phyloP scores from a whole-genome alignment of 53 echinoderm and acorn worm genomes.

The Holothuria scabra region DNA sequence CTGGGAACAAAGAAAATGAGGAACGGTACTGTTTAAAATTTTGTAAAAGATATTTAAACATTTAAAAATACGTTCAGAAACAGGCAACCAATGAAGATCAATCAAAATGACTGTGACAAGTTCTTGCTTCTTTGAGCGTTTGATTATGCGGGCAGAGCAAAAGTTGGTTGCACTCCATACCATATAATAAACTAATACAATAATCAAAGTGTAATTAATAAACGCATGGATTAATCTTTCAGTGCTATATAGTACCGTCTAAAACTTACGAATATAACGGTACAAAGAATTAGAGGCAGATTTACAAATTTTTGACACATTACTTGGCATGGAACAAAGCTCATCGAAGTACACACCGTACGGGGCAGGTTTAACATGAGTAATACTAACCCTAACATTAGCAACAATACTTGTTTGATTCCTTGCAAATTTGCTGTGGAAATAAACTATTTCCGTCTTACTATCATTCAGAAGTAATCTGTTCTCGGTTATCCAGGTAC shows the following conservation, averaged over 20 bases:
- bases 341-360: conserved; percentile 3
- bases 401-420: background rate
- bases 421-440: conserved; percentile 9
- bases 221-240: conserved; percentile 19
- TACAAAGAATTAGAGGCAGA: background rate
- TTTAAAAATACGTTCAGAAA: no score
- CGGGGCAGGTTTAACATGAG: background rate
- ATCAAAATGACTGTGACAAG: no score
- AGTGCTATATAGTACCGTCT: no score
- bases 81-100: no score
- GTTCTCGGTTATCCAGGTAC: background rate
- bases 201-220: conserved; percentile 3
- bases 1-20: no score
- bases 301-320: background rate
- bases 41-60: no score
- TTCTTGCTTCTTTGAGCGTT: no score
- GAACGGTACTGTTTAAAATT: no score
- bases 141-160: background rate
- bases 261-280: no score
- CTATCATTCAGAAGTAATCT: conserved; percentile 3
- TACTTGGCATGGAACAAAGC: background rate
- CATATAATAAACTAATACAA: conserved; percentile 15
- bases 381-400: no score
- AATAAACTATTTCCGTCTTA: background rate
- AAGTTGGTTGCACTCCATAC: background rate